Conservation (phyloP, 2,797 vertebrate genomes). For the Tangara arthus region DNA sequence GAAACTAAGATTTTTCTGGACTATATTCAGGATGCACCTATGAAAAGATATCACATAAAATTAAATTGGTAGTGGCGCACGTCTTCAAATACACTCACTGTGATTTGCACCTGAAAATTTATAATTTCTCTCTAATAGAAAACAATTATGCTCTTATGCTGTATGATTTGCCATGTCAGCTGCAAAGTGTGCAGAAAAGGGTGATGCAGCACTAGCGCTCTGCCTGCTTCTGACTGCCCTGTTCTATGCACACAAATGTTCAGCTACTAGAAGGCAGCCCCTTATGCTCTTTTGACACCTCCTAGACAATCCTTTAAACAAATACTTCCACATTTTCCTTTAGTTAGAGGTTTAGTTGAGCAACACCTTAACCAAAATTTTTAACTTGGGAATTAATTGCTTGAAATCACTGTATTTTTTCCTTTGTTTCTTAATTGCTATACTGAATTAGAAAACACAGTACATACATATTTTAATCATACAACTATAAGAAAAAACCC, state of each 20-base stretch:
- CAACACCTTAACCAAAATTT: background rate
- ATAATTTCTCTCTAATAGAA: background rate
- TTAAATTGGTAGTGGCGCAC: background rate
- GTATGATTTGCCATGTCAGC: background rate
- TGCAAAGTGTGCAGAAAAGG: background rate
- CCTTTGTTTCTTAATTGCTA: background rate
- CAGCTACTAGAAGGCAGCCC: background rate
- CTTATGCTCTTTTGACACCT: background rate
- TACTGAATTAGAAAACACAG: background rate
- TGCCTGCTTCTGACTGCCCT: background rate
- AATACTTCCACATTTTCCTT: background rate
- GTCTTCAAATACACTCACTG: background rate
- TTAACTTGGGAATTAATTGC: background rate
- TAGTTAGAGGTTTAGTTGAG: background rate
- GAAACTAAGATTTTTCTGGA: background rate
- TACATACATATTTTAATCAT: background rate
- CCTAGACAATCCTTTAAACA: background rate
- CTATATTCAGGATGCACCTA: background rate
- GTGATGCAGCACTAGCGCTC: background rate
- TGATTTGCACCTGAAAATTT: background rate
- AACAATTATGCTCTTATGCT: accelerated
- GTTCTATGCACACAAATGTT: background rate
- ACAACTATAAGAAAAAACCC: accelerated
- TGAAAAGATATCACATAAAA: background rate
- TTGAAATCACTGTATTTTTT: background rate